Base-by-base conservation (phyloP, 2,888 invertebrate species). In the Acholoe squamosa region DNA sequence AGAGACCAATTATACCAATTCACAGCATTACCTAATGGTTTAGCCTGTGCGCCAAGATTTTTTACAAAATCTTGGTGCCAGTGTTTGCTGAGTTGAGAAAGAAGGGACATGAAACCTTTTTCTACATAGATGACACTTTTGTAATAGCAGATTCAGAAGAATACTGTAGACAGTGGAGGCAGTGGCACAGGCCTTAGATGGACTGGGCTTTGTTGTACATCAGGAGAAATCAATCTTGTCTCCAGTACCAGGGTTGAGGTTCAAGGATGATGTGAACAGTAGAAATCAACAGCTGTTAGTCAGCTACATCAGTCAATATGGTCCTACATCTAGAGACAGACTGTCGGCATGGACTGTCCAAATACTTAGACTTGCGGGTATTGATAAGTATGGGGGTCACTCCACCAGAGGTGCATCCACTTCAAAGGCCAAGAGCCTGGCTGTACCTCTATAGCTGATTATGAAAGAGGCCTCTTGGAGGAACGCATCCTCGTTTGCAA, bases 1-100 rank as follows among this genome's bases (percentile, higher is more conserved):
- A 77, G 89, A 67, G 91, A 89, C 19, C 34, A 89, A 34, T 88
- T 92, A n/a, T 92, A 90, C 80, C 76, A 91, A 52, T 92, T 90
- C 80, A 71, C 34, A 25, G 52, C n/a, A 16, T 28, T 92, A 22
- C 92, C 92, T 34, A 92, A 92, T 91, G 92, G 92, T 22, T 71
- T 91, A 3, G 67, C 89, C 22, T 91, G 77, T 33, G 91, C 91
- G 10, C 92, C 92, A 67, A 76, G 67, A n/a, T 90, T 61, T 93
- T 92, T 71, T 92, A 92, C 51, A 92, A 92, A 71, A 51, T 93
- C 16, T 28, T 93, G 22, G 92, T 92, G 71, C 92, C 92, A 28
- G 90, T 92, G 19, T 91, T 90, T 43, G 84, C 92, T 16, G 76
- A 76, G 28, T 88, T 92, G 0, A 91, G 92, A 77, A 61, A 51